Evolutionary conservation across 2,797 vertebrate species (phyloP), one percentile per base, ranked within the genome.

Genomic region (Macropus fuliginosus): DNA sequence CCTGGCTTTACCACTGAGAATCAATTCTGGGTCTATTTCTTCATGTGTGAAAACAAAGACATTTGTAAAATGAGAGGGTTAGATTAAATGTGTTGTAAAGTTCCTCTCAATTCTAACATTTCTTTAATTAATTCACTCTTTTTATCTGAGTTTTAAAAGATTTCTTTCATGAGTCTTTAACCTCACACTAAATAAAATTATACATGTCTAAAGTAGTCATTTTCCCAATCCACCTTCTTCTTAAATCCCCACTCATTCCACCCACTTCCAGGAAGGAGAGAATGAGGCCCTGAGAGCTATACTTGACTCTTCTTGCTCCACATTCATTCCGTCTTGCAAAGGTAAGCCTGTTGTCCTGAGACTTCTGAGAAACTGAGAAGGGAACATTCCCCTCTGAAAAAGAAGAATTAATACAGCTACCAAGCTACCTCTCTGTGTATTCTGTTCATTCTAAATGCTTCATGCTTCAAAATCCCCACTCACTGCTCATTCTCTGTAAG

Each of bases 301-400:
- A 57, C 92, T 93, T 56, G 29, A 50, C 90, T 95, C 95, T 93
- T n/a, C 46, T 92, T 50, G 92, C 21, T 87, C 40, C 74, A 87
- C 10, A 91, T 50, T 95, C 91, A 54, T 93, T 95, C 54, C 52
- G 21, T 24, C 95, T 96, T 94, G 92, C 59, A 96, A 97, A 91
- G 93, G 62, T 52, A 55, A 91, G 62, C 31, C 57, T 74, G 54
- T 94, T 97, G 90, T 66, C 66, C 92, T 96, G 55, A 87, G 93
- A 56, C 92, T 96, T 97, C 90, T 40, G 55, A 94, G 91, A 95
- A 97, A 90, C 66, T 94, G 81, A 89, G 14, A 92, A 95, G 90
- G 55, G 91, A 95, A 34, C 55, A 74, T 95, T 90, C 95, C 40
- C 34, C 54, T 94, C 94, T 91, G 62, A 95, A 57, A 96, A 93